Evolutionary conservation across 2,797 vertebrate species (phyloP).

Genomic region (Sebastes ruberrimus): DNA sequence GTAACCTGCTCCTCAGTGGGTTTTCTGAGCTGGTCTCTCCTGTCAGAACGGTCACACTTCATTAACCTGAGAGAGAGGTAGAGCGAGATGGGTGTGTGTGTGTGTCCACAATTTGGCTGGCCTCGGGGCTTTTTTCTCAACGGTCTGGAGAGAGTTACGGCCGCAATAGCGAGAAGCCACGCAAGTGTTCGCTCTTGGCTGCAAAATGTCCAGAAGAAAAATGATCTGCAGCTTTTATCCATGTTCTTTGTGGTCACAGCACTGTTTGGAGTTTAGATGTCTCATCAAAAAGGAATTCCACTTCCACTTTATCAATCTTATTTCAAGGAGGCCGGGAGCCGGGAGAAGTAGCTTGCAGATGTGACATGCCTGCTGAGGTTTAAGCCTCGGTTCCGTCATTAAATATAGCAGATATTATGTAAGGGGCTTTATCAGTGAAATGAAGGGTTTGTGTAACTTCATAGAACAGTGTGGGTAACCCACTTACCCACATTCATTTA

Average conservation of each 20-base stretch:
- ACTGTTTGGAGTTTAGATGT: conserved; percentile 68
- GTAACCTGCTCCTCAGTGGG: conserved; percentile 31
- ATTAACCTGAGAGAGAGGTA: conserved; percentile 49
- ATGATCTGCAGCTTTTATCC: conserved; percentile 72
- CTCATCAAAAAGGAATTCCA: conserved; percentile 76
- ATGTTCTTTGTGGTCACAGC: conserved; percentile 67
- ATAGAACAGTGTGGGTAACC: not conserved
- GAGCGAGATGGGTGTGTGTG: not conserved
- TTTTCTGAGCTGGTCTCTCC: conserved; percentile 40
- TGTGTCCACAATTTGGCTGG: conserved; percentile 32
- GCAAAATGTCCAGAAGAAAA: conserved; percentile 70
- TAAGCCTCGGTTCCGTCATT: conserved; percentile 7
- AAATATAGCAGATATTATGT: conserved; percentile 32
- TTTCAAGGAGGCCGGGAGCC: conserved; percentile 29
- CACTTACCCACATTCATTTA: not conserved
- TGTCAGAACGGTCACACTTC: conserved; percentile 60
- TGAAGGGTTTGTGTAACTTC: conserved; percentile 35
- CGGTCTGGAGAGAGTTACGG: conserved; percentile 69
- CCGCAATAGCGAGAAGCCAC: conserved; percentile 70
- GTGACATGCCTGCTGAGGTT: conserved; percentile 43
- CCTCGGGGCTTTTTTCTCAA: conserved; percentile 29
- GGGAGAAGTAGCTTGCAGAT: conserved; percentile 60
- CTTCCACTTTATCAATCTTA: conserved; percentile 67
- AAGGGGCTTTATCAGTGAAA: conserved; percentile 26
- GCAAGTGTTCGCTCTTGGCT: conserved; percentile 56